Base-by-base conservation (phyloP, 2,888 invertebrate species). In the Leptodirus hochenwartii region DNA sequence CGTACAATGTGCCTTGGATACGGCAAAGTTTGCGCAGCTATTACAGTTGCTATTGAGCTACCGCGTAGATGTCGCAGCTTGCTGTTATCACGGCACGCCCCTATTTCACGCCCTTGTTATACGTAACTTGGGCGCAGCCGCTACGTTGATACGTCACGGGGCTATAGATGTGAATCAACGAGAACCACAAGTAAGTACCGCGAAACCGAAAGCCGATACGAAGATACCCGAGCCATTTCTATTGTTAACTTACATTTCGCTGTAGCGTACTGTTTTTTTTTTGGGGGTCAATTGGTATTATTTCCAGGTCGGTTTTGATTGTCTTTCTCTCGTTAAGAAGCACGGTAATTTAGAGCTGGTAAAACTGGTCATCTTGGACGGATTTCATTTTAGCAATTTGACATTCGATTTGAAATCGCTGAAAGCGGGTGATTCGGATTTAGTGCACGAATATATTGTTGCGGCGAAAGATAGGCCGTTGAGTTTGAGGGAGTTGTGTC, bases 161-260 rank as follows among this genome's bases (percentile, higher is more conserved):
- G 67, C n/a, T n/a, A n/a, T 67, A 6, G 65, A 72, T 42, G 69
- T 71, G 1, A 72, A 70, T 45, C 51, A 61, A 3, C 61, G 62
- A 36, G 66, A 68, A 41, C 54, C 66, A 32, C 57, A 61, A n/a
- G n/a, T n/a, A n/a, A n/a, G n/a, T n/a, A n/a, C n/a, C n/a, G n/a
- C n/a, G n/a, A n/a, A n/a, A n/a, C n/a, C n/a, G n/a, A n/a, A n/a
- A n/a, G n/a, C n/a, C n/a, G n/a, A n/a, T n/a, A n/a, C n/a, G n/a
- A n/a, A n/a, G n/a, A n/a, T n/a, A n/a, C n/a, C n/a, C n/a, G n/a
- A n/a, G n/a, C n/a, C n/a, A n/a, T n/a, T n/a, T n/a, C n/a, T n/a
- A n/a, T n/a, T n/a, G n/a, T n/a, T n/a, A n/a, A n/a, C n/a, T n/a
- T n/a, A n/a, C n/a, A n/a, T n/a, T n/a, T n/a, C n/a, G n/a, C n/a